Conservation (phyloP, 1,140 invertebrate species). For the Macrosteles quadrilineatus region DNA sequence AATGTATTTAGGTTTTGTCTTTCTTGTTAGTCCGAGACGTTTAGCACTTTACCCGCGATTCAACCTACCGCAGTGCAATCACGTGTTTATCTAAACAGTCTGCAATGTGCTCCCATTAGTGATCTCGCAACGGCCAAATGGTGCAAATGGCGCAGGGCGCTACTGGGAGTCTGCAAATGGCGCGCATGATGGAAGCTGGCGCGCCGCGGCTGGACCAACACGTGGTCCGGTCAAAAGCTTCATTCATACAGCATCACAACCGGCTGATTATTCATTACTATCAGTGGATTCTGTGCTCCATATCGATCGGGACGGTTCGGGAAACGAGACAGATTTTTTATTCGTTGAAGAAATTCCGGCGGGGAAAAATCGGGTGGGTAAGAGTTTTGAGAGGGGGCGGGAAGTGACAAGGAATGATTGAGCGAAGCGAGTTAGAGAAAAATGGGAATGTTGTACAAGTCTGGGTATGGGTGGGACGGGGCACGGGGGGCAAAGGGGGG, state of each 20-base stretch:
- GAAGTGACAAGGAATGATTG: conserved; percentile 35
- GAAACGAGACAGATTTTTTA: conserved; percentile 18
- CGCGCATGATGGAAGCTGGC: not conserved
- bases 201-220: not conserved
- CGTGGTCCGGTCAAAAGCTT: not conserved
- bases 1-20: no score
- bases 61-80: not conserved
- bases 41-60: no score
- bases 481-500: not conserved
- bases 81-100: not conserved
- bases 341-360: conserved; percentile 23
- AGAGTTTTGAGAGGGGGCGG: not conserved
- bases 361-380: conserved; percentile 29
- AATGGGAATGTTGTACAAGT: conserved; percentile 30
- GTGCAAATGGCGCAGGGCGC: not conserved
- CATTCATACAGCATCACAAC: conserved; percentile 1
- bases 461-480: not conserved
- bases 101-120: not conserved
- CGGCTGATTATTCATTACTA: not conserved
- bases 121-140: no score
- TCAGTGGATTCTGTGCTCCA: not conserved
- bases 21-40: no score
- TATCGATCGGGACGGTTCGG: not conserved
- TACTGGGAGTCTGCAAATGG: conserved; percentile 2
- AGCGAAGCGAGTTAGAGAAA: conserved; percentile 30